These are phyloP conservation scores for Palythoa grandiflora DNA, from an alignment of 92 coral and sea anemone genomes.

Conservation along the genomic window DNA sequence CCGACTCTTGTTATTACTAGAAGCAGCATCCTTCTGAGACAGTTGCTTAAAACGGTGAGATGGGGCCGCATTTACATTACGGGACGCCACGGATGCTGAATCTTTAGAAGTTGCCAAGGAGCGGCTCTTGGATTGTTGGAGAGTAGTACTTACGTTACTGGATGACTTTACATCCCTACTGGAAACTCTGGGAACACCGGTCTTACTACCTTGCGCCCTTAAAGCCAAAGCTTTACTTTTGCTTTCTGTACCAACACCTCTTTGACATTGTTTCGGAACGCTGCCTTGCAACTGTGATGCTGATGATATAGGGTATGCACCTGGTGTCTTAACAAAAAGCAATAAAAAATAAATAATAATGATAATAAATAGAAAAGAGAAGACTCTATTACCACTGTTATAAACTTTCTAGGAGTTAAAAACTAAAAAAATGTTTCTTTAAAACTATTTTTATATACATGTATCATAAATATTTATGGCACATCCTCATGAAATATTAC, in stretches of 20 bases:
- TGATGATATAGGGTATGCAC: not conserved
- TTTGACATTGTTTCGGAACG: not conserved
- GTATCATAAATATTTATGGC: too few relatives aligned
- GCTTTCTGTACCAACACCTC: not conserved
- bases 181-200: not conserved
- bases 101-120: not conserved
- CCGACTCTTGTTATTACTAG: not conserved
- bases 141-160: not conserved
- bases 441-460: too few relatives aligned
- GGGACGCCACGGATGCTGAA: not conserved
- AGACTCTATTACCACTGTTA: too few relatives aligned
- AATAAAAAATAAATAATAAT: not conserved
- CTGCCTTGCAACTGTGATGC: not conserved
- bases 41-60: not conserved
- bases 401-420: too few relatives aligned
- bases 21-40: not conserved
- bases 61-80: not conserved
- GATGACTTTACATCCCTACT: not conserved
- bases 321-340: not conserved
- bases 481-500: too few relatives aligned
- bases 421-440: too few relatives aligned
- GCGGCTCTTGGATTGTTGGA: not conserved
- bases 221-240: not conserved
- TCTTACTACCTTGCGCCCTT: not conserved
- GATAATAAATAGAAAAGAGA: not conserved